Evolutionary conservation across 2,888 invertebrate species (phyloP).

Genomic region (Drosophila testacea): DNA sequence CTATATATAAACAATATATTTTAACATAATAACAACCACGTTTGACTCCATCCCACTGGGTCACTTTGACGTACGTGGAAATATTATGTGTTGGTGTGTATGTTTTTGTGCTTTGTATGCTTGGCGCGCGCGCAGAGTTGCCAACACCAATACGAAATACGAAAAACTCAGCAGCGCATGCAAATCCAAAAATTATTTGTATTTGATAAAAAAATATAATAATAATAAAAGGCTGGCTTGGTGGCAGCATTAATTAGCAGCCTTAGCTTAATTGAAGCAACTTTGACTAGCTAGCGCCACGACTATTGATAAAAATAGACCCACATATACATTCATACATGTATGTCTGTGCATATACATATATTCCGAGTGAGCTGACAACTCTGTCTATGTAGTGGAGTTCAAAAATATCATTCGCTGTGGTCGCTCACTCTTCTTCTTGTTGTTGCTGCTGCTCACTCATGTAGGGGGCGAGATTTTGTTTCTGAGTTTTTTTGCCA

Average conservation of each 20-base stretch:
- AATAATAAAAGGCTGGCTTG: slow-evolving; percentile 26
- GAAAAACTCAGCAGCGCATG: slow-evolving; percentile 41
- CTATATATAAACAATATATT: not conserved
- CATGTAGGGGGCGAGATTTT: slow-evolving; percentile 69
- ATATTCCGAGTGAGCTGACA: slow-evolving; percentile 45
- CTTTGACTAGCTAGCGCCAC: slow-evolving; percentile 34
- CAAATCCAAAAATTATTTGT: slow-evolving; percentile 51
- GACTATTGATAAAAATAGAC: slow-evolving; percentile 43
- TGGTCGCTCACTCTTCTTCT: slow-evolving; percentile 34
- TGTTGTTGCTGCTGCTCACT: slow-evolving; percentile 40
- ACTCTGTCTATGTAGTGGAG: slow-evolving; percentile 74
- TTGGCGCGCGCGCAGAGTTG: slow-evolving; percentile 70
- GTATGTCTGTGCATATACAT: not conserved
- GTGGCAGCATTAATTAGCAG: slow-evolving; percentile 49
- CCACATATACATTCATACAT: slow-evolving; percentile 8
- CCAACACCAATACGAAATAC: slow-evolving; percentile 51
- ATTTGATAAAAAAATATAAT: slow-evolving; percentile 29
- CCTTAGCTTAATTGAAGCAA: slow-evolving; percentile 45
- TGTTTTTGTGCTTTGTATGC: slow-evolving; percentile 58
- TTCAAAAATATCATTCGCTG: slow-evolving; percentile 72
- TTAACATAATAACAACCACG: not conserved
- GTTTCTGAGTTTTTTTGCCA: slow-evolving; percentile 55
- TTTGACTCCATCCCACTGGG: slow-evolving; percentile 32
- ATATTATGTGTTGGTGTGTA: slow-evolving; percentile 10
- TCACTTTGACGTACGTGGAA: slow-evolving; percentile 23